Evolutionary conservation across 2,797 vertebrate species (phyloP).

Genomic region (Anas georgica): DNA sequence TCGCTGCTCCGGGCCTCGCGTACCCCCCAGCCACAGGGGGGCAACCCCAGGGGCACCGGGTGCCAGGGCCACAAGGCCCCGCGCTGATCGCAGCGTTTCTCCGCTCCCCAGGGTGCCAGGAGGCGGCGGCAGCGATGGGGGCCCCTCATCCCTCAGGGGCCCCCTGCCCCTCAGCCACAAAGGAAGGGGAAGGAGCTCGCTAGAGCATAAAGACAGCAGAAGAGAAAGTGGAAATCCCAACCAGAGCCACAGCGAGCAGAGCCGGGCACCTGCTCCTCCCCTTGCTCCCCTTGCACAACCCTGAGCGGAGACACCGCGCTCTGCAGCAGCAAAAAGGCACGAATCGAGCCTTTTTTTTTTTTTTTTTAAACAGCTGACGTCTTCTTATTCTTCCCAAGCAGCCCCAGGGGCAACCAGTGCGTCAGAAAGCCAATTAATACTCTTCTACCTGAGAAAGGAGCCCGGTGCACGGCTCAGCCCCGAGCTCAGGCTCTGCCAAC

Average conservation of each 20-base stretch:
- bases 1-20: neutral
- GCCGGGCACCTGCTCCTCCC: neutral
- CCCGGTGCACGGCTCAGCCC: neutral
- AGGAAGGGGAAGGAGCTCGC: neutral
- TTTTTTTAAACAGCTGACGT: neutral
- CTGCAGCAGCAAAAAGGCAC: neutral
- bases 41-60: fast-evolving
- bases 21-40: neutral
- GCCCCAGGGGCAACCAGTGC: neutral
- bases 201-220: neutral
- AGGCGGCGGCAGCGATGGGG: neutral
- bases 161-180: neutral
- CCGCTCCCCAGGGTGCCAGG: neutral
- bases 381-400: neutral
- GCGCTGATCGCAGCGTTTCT: neutral
- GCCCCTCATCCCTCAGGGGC: neutral
- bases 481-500: neutral
- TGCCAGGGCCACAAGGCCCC: neutral
- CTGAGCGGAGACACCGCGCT: neutral
- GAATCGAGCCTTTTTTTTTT: neutral
- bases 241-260: fast-evolving
- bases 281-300: neutral
- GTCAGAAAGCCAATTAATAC: neutral
- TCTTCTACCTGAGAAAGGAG: neutral
- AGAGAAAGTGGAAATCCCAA: conserved; percentile 26